Evolutionary conservation across 1,140 invertebrate genomes (phyloP), one percentile per base, ranked within the genome.

Genomic region (Pseudomyrmex gracilis): DNA sequence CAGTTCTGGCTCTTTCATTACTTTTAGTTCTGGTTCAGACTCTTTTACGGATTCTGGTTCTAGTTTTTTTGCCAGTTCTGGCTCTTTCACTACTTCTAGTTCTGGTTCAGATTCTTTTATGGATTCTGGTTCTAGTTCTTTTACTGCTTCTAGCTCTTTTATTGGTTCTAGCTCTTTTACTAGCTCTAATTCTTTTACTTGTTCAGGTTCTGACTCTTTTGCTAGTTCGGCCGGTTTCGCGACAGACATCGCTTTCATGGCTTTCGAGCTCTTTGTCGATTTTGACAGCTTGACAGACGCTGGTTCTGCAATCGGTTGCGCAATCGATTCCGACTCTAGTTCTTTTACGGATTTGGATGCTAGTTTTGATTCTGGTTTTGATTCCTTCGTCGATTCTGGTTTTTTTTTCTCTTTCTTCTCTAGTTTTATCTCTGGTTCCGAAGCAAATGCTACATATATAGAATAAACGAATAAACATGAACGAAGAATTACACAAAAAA

Each of bases 401-500:
- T 77, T 78, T 22, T 84, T 47, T 71, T 87, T 85, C 8, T 73
- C 70, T 83, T 90, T 89, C 57, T 68, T 77, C 67, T 90, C 83
- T 49, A 73, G 24, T 63, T 82, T 87, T 51, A 55, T 2, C 61
- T 87, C 66, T 43, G 68, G 51, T 73, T 87, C 55, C 51, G 66
- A 47, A 83, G 34, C 83, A 51, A 51, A 53, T 63, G 55, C 76
- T 80, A 70, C 2, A 55, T 60, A 22, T 67, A 78, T 49, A 70
- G 20, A 15, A 4, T 34, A 15, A 70, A 71, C 12, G 12, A 20
- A 4, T 34, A 15, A 70, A 71, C 12, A 2, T 77, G 58, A 68
- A 24, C 15, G 34, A 78, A n/a, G 45, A n/a, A 12, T 47, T 4
- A 68, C 15, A 47, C 12, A 60, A 22, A 15, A 10, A 7, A 49